These are phyloP conservation scores for Eublepharis macularius DNA, from an alignment of 2,113 vertebrate species.

Conservation along the genomic window DNA sequence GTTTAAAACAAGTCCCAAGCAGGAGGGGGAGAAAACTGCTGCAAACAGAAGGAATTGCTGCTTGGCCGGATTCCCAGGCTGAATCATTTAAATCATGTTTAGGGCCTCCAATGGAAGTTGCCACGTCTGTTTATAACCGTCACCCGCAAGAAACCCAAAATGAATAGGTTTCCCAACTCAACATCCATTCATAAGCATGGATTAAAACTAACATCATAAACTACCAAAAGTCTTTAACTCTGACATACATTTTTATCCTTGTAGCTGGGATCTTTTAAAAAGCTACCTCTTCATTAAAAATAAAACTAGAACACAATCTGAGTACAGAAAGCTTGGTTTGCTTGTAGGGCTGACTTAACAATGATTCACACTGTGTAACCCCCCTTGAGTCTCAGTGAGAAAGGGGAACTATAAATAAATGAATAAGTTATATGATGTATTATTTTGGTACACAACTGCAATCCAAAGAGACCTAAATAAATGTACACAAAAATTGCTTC, in stretches of 20 bases:
- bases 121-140: conserved; percentile 69
- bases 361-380: too few species aligned
- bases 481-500: not conserved
- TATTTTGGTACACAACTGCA: not conserved
- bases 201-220: conserved; percentile 57
- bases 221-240: conserved; percentile 45
- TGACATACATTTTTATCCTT: conserved; percentile 56
- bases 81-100: conserved; percentile 74
- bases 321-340: not conserved
- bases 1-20: not conserved
- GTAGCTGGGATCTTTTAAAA: conserved; percentile 29
- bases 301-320: not conserved
- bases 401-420: too few species aligned
- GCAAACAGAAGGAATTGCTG: conserved; percentile 73
- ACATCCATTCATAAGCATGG: conserved; percentile 59
- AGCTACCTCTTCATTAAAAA: not conserved
- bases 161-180: conserved; percentile 69
- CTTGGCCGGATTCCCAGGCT: conserved; percentile 67
- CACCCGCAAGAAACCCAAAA: conserved; percentile 63
- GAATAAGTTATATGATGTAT: too few species aligned
- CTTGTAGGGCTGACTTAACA: not conserved
- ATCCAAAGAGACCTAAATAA: not conserved
- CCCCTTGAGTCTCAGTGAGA: too few species aligned
- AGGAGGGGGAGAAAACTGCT: conserved; percentile 48
- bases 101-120: conserved; percentile 65